phyloP scores from a whole-genome alignment of 2,113 vertebrate genomes.

The Tenebrosternarchus preto region DNA sequence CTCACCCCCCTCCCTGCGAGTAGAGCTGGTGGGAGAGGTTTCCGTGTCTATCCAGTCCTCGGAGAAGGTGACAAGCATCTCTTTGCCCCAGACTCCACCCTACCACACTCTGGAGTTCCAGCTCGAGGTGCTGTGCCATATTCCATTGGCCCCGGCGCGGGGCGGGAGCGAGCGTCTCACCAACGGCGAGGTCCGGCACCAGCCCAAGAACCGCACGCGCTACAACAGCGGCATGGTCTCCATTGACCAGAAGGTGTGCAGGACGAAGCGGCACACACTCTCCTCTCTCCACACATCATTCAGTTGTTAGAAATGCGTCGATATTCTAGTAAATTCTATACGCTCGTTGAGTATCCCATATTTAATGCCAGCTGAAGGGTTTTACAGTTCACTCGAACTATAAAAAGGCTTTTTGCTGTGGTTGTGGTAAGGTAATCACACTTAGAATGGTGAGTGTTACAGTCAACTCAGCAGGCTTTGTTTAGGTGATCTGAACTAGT shows the following conservation, averaged over 20 bases:
- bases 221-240: conserved; percentile 79
- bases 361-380: too few species aligned
- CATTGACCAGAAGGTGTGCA: conserved; percentile 85
- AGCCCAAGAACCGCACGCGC: conserved; percentile 76
- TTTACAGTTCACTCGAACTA: neutral
- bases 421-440: neutral
- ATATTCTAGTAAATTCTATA: too few species aligned
- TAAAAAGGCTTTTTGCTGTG: neutral
- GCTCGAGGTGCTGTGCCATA: conserved; percentile 86
- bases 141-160: conserved; percentile 78
- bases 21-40: conserved; percentile 79
- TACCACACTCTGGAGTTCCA: conserved; percentile 94
- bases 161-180: conserved; percentile 71
- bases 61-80: conserved; percentile 92
- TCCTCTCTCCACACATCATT: neutral
- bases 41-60: conserved; percentile 86
- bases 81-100: conserved; percentile 82
- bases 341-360: too few species aligned
- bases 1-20: neutral
- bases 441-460: neutral
- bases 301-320: too few species aligned
- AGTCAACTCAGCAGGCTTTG: neutral
- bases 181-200: conserved; percentile 77
- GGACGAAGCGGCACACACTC: too few species aligned
- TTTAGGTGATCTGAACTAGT: neutral